These are phyloP conservation scores for Phenganax marumi DNA, from an alignment of 92 coral and sea anemone genomes.

Conservation along the genomic window DNA sequence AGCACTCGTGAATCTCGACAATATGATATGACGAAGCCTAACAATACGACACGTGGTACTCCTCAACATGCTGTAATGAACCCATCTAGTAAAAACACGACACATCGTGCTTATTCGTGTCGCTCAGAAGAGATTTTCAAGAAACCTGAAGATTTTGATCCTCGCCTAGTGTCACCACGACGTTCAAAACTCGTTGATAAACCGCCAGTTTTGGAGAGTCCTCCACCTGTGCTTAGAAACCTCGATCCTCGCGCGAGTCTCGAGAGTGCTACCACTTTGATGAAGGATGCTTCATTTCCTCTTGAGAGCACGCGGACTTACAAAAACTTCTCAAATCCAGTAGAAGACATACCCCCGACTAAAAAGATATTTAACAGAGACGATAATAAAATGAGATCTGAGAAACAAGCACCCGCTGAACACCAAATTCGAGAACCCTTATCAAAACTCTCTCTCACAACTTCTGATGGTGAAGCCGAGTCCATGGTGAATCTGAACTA, in stretches of 20 bases:
- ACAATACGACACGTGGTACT: too few species aligned
- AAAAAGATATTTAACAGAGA: background rate
- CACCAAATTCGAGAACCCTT: background rate
- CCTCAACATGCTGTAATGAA: too few species aligned
- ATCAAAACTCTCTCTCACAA: background rate
- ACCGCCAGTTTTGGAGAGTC: constrained; percentile 1
- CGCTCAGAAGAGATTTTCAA: constrained; percentile 1
- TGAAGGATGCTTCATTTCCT: constrained; percentile 13
- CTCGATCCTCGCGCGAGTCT: background rate
- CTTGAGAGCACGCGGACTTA: background rate
- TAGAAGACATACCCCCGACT: background rate
- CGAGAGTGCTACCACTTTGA: background rate
- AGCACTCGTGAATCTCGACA: too few species aligned
- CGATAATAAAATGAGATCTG: background rate
- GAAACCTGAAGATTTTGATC: background rate
- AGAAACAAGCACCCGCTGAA: background rate
- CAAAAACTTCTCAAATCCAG: background rate
- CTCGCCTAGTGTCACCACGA: background rate
- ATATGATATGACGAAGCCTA: too few species aligned
- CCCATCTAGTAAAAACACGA: background rate
- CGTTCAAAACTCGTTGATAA: background rate
- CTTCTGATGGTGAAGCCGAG: background rate
- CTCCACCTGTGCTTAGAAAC: constrained; percentile 12
- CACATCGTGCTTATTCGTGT: constrained; percentile 6
- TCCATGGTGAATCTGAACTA: constrained; percentile 9